phyloP scores from a whole-genome alignment of 1,140 invertebrate species.

The Oryzaephilus surinamensis region DNA sequence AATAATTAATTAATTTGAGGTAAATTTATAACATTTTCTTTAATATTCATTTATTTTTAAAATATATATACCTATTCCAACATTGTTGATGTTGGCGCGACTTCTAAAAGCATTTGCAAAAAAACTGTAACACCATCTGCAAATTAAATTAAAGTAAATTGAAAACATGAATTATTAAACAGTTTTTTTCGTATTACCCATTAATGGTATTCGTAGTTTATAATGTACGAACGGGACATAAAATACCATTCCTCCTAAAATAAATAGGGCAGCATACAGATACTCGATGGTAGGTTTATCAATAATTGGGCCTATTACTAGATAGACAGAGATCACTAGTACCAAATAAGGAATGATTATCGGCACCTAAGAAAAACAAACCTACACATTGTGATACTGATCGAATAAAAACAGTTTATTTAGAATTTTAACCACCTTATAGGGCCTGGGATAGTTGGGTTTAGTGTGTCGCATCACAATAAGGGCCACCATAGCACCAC shows the following conservation, averaged over 20 bases:
- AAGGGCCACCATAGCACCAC: constrained; percentile 76
- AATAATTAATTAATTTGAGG: too few relatives aligned
- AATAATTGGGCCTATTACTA: constrained; percentile 87
- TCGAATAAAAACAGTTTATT: too few relatives aligned
- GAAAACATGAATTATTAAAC: neutral
- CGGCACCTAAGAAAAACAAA: too few relatives aligned
- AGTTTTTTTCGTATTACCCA: constrained; percentile 53
- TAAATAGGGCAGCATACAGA: constrained; percentile 82
- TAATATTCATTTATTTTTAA: too few relatives aligned
- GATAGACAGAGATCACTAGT: constrained; percentile 76
- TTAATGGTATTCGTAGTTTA: constrained; percentile 66
- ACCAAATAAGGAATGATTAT: constrained; percentile 83
- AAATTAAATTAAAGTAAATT: constrained; percentile 32
- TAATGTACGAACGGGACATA: constrained; percentile 91
- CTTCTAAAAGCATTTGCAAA: constrained; percentile 81
- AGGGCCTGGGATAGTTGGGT: constrained; percentile 76
- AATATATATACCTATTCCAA: constrained; percentile 39
- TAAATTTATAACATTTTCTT: neutral
- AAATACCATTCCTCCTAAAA: constrained; percentile 76
- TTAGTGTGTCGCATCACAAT: constrained; percentile 80
- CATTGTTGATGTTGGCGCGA: constrained; percentile 75
- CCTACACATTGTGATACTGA: too few relatives aligned
- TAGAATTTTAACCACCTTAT: too few relatives aligned
- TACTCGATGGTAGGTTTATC: constrained; percentile 85
- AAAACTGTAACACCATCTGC: constrained; percentile 81